These are phyloP conservation scores for Pampusana beccarii DNA, from an alignment of 2,113 vertebrate genomes.

Conservation along the genomic window DNA sequence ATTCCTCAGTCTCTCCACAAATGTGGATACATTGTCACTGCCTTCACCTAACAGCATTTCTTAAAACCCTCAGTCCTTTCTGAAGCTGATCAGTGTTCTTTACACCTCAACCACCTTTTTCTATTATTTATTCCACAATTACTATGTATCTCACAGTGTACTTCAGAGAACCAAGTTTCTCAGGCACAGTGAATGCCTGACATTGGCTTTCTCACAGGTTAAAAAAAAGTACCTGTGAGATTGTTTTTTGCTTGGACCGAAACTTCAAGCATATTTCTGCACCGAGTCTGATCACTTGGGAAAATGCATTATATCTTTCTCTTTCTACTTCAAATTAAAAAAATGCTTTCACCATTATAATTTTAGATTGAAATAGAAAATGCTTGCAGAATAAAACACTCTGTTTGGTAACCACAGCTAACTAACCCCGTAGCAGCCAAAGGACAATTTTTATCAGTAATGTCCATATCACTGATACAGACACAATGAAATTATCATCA, in stretches of 20 bases:
- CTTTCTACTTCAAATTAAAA: conserved; percentile 4
- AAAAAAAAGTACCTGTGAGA: neutral
- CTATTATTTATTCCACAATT: neutral
- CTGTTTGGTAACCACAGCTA: neutral
- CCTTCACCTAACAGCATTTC: neutral
- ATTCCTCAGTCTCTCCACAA: neutral
- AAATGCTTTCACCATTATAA: neutral
- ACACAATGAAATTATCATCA: conserved; percentile 15
- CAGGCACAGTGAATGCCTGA: neutral
- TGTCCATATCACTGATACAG: neutral
- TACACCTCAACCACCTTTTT: neutral
- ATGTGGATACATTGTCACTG: neutral
- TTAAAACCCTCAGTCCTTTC: neutral
- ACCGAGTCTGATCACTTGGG: neutral
- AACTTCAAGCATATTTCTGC: neutral
- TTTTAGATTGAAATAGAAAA: conserved; percentile 9
- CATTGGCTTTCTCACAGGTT: neutral
- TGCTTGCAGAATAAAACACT: neutral
- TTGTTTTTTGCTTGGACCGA: conserved; percentile 1
- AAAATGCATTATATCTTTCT: neutral
- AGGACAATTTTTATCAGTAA: neutral
- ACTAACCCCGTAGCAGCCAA: neutral
- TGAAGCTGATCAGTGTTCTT: neutral
- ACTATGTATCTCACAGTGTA: neutral
- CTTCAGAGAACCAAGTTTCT: conserved; percentile 5